Base-by-base conservation (phyloP, 2,113 vertebrate genomes). In the Passer domesticus region DNA sequence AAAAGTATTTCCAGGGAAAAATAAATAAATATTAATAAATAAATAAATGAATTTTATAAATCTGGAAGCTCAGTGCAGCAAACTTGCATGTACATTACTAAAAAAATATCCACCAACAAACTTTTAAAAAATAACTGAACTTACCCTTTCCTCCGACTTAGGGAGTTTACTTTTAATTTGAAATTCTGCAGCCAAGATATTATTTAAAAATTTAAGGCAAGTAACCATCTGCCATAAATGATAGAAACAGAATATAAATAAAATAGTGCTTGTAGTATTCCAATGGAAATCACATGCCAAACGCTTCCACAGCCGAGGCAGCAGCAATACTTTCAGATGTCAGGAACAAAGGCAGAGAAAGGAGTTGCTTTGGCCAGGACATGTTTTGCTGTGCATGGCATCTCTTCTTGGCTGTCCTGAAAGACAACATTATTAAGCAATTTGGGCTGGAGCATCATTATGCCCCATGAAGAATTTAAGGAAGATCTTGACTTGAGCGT, bases 381-480 rank as follows among this genome's bases (percentile, higher is more conserved):
- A 10, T 4, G 15, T 81, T 95, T 92, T 88, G 44, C 63, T 96
- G 89, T 84, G 35, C 73, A 13, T 95, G 85, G 75, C 83, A 53
- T 68, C 91, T 97, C 92, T 96, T 95, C 52, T 90, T 97, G 96
- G 96, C 83, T 96, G 68, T 86, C 52, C 96, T 94, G 74, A 94
- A 84, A 60, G 69, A 72, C 93, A 87, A 74, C 55, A 64, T 96
- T 92, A 97, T 97, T 95, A 97, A 97, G 94, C 92, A 96, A 81
- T 97, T 97, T 96, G 60, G 66, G 93, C 53, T 92, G 76, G 68
- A 95, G 17, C 73, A 64, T 94, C 88, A 81, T 94, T 96, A 82
- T 90, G 88, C 44, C 83, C 95, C 93, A 95, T 97, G 92, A 98
- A 97, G 97, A 98, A 98, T 97, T 98, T 96, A 97, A 96, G 95